Base-by-base conservation (phyloP, 2,797 vertebrate species). In the Platyrinchus mystaceus region DNA sequence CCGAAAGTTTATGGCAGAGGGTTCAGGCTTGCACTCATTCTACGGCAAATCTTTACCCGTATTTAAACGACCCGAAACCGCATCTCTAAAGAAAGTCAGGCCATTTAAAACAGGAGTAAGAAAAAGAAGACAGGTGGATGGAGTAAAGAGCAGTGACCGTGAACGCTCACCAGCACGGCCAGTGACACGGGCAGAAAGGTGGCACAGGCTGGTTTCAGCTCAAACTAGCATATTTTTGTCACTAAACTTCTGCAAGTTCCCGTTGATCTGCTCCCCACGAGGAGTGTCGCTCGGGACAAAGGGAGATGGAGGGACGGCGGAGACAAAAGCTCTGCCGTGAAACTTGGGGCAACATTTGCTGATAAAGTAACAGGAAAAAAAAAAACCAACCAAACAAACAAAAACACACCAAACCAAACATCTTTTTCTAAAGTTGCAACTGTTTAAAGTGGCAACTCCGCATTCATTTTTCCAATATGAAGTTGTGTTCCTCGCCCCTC, bases 301-400 rank as follows among this genome's bases (percentile, higher is more conserved):
- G 92, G 60, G 43, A 79, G 71, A 43, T 1, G 23, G 69, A 78
- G 87, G 75, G 39, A 26, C 39, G 36, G 78, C 60, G 4, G 70
- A 87, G 73, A 97, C 93, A 97, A 96, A 94, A 95, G 95, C 91
- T 91, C 75, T 13, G 81, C 89, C 76, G 5, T 27, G 68, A 87
- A 85, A 82, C 86, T 63, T 52, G 28, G 75, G 56, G 46, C 43
- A 67, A 79, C 50, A 2, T 68, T 74, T 74, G 64, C 86, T 64
- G 81, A 23, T 60, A 63, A 68, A 89, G 21, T 44, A 58, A 34
- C 39, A 4, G 22, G 23, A 20, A 3, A 0, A 3, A 10, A 5
- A 11, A 37, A 73, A 55, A 12, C 10, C 28, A 34, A n/a, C n/a
- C n/a, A n/a, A n/a, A n/a, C n/a, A 39, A 39, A 39, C 37, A 39